Conservation (phyloP, 2,888 invertebrate species). For the Drosophila villosipedis region DNA sequence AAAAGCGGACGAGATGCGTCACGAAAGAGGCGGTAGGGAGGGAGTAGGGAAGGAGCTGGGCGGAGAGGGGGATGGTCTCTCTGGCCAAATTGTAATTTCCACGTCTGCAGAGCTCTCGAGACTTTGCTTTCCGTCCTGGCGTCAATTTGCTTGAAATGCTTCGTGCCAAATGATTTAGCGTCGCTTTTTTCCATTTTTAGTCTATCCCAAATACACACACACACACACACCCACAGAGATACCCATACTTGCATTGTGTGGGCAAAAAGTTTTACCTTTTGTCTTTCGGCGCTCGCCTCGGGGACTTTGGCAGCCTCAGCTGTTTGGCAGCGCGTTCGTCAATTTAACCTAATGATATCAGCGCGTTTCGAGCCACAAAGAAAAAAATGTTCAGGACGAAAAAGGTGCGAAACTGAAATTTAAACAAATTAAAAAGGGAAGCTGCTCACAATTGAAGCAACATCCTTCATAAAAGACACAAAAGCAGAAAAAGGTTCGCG, state of each 20-base stretch:
- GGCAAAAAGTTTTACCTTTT: constrained; percentile 52
- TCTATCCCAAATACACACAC: constrained; percentile 18
- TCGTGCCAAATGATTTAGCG: constrained; percentile 77
- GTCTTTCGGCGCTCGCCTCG: constrained; percentile 57
- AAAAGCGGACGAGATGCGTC: constrained; percentile 18
- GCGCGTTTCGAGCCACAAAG: constrained; percentile 21
- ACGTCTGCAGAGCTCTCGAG: constrained; percentile 58
- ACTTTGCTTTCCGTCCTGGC: constrained; percentile 42
- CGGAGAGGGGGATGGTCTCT: constrained; percentile 4
- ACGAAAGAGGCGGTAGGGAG: not conserved
- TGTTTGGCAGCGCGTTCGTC: constrained; percentile 73
- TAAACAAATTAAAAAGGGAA: constrained; percentile 77
- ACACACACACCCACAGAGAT: constrained; percentile 1
- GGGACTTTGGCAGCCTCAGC: constrained; percentile 64
- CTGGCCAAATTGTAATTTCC: constrained; percentile 76
- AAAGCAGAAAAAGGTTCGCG: constrained; percentile 45
- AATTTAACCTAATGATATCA: constrained; percentile 77
- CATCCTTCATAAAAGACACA: constrained; percentile 40
- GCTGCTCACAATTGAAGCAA: constrained; percentile 46
- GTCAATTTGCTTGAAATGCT: constrained; percentile 80
- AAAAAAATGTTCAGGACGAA: not conserved
- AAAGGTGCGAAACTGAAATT: constrained; percentile 79
- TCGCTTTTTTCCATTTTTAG: constrained; percentile 41
- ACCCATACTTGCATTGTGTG: constrained; percentile 7
- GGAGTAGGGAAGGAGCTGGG: too few relatives aligned